Evolutionary conservation across 2,797 vertebrate species (phyloP), one percentile per base, ranked within the genome.

Genomic region (Cossypha niveicapilla): DNA sequence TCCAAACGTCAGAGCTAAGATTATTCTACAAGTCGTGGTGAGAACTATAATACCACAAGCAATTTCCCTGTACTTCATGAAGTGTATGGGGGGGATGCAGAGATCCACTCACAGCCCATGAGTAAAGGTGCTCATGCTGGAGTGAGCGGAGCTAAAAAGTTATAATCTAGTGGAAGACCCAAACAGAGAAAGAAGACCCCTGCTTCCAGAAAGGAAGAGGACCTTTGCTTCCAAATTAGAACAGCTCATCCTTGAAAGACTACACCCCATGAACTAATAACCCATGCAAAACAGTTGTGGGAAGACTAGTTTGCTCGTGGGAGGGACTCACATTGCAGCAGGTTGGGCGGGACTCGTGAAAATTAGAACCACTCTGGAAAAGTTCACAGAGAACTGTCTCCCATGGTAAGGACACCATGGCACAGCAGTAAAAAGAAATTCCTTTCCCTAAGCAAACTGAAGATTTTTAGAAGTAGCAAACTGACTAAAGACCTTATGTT

Each of bases 1-100:
- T n/a, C 13, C 44, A n/a, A 21, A 60, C 0, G 0, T 39, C 1
- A 0, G 22, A 47, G 54, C 54, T 48, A 34, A 48, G 44, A n/a
- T 60, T 48, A 17, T 47, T 47, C 42, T 58, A 7, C 22, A 37
- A 25, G 21, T 37, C 3, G 17, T 3, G 42, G 17, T 25, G 34
- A 39, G 44, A 74, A 24, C 28, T n/a, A 9, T 41, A 41, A n/a
- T 19, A 19, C 22, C 39, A 53, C 17, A 25, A 73, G 9, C 12
- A 6, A 11, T 48, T 58, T 47, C 16, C 21, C 42, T 73, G 42
- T 39, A 25, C 58, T 58, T 25, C 12, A 39, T n/a, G 4, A 48
- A 48, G 54, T 19, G 56, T 24, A 3, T 24, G 34, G 17, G 10
- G 14, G 34, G 17, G 39, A 51, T 58, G 42, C 34, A 37, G 42